Base-by-base conservation (phyloP, 2,113 vertebrate genomes). In the Ellobius talpinus region DNA sequence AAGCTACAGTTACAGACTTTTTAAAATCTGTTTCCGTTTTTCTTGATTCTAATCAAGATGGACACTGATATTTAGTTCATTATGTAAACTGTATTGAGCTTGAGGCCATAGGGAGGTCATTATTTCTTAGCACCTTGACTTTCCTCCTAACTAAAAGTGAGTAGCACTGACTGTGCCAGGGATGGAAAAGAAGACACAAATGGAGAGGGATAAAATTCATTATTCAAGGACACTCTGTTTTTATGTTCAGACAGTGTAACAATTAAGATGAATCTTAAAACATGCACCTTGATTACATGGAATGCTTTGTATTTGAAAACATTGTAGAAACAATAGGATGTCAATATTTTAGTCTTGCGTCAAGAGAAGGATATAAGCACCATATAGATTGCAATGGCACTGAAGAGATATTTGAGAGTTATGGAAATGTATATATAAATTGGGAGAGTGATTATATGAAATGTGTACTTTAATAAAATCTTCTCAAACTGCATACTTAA, bases 1-100 rank as follows among this genome's bases (percentile, higher is more conserved):
- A 91, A 78, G 58, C 33, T 45, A 33, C 23, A 81, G 74, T 89
- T 96, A 95, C 2, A 92, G 65, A 86, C 58, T 81, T 74, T 96
- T 97, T 86, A 61, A 68, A 61, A 68, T 63, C 36, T 76, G 61
- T 93, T 94, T 95, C 52, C 61, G 4, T 74, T 91, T 36, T 50
- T 90, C 6, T 95, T 68, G 29, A 81, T 31, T 73, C 78, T 92
- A 70, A 86, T 68, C 88, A 93, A 85, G 16, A 79, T 76, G 2
- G 66, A 33, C 16, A 86, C 8, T 76, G 72, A 21, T 81, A 52
- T 61, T 79, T 81, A 24, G 33, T 39, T 92, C 74, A 7, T 72
- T 94, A 29, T 84, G 58, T 42, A 8, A 84, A 63, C 81, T 84
- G 24, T 52, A n/a, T 47, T 89, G 42, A 36, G 17, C 36, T 76